phyloP scores from a whole-genome alignment of 2,888 invertebrate species.

The Steinernema carpocapsae region DNA sequence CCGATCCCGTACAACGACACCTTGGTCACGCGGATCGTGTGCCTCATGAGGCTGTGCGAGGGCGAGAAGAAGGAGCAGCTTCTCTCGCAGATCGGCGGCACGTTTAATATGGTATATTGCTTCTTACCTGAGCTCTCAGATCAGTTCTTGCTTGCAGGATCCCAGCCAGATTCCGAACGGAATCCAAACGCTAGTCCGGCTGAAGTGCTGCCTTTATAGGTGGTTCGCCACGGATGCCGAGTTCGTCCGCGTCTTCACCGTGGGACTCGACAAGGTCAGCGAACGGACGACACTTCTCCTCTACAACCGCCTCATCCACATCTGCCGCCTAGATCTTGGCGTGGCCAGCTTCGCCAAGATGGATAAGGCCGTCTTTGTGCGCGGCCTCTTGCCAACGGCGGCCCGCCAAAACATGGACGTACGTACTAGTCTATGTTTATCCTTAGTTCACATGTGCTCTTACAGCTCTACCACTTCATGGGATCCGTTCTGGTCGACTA shows the following conservation, averaged over 20 bases:
- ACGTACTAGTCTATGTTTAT: not conserved
- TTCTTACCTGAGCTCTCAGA: not conserved
- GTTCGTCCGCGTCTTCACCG: not conserved
- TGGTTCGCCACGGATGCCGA: not conserved
- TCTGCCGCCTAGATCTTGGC: not conserved
- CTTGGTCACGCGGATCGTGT: not conserved
- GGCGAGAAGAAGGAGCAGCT: not conserved
- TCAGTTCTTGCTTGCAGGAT: not conserved
- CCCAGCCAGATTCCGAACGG: not conserved
- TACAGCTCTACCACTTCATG: not conserved
- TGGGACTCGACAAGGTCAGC: not conserved
- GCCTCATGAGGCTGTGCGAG: not conserved
- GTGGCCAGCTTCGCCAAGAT: not conserved
- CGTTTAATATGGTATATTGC: not conserved
- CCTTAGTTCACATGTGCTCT: not conserved
- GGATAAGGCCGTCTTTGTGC: not conserved
- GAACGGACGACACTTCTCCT: not conserved
- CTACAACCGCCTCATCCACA: not conserved
- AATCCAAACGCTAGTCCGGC: not conserved
- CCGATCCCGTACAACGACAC: constrained; percentile 5
- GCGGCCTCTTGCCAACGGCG: not conserved
- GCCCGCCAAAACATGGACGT: not conserved
- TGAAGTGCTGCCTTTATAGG: not conserved
- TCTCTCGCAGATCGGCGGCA: not conserved
- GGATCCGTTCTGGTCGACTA: not conserved